Base-by-base conservation (phyloP, 2,888 invertebrate genomes). In the Cyrtodaria siliqua region DNA sequence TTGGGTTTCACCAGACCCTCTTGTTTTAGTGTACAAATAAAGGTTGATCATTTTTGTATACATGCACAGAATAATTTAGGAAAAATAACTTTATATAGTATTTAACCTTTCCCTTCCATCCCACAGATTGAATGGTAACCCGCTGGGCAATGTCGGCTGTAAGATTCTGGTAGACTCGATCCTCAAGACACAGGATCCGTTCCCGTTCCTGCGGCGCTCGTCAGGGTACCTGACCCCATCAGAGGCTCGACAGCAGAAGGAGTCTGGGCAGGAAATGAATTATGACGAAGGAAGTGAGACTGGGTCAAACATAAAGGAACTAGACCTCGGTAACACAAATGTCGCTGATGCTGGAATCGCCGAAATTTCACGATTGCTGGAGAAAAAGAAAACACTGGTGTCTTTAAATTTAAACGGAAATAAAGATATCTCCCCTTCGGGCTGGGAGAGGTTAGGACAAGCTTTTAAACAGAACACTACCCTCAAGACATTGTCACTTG, bases 121-220 rank as follows among this genome's bases (percentile, higher is more conserved):
- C 82, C 81, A 9, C 80, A 91, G 90, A 23, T 74, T 91, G 14
- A 86, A 87, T 72, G 86, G 89, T 23, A 89, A 89, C 64, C 87
- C 86, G 2, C 56, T 90, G 12, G 89, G 88, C 12, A 86, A 90
- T 76, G 78, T 72, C 1, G 91, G 90, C 8, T 82, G 87, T n/a
- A 80, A 83, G 24, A 57, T 68, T 18, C 63, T 91, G 12, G 67
- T 84, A 0, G 79, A 83, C 60, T 84, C 87, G 1, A 73, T 91
- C 38, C 47, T 69, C 0, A 77, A 77, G 33, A 44, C 69, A 1
- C 69, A 80, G 50, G 80, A 76, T 47, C 80, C 80, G 2, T 76
- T 72, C 67, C 73, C 80, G 40, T 76, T 80, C 50, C 47, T 80
- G 20, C 69, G 76, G 1, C 64, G 67, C 4, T 27, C 69, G n/a